Evolutionary conservation across 2,888 invertebrate species (phyloP).

Genomic region (Melinaea marsaeus): DNA sequence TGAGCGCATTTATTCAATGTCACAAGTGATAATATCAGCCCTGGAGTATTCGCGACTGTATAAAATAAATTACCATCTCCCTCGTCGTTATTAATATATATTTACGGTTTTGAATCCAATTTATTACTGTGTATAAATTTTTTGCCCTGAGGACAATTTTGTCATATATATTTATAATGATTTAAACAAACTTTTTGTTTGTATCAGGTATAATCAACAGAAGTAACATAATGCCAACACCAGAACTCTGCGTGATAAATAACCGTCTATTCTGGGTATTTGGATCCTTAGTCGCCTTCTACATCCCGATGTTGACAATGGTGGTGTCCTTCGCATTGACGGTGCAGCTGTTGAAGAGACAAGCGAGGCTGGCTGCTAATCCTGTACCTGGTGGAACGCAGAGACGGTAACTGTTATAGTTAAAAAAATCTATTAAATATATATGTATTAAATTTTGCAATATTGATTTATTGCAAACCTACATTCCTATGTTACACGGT

Average conservation of each 20-base stretch:
- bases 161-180: background rate
- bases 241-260: conserved; percentile 87
- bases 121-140: no score
- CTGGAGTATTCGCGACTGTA: no score
- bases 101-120: no score
- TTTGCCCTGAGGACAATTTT: no score
- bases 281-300: conserved; percentile 95
- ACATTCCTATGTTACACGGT: no score
- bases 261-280: conserved; percentile 92
- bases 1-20: conserved; percentile 19
- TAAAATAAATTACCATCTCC: background rate
- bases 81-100: background rate
- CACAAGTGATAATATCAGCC: background rate
- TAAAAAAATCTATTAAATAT: background rate
- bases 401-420: conserved; percentile 49
- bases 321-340: conserved; percentile 94
- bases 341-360: conserved; percentile 88
- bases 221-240: conserved; percentile 88
- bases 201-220: conserved; percentile 84
- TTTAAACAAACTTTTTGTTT: conserved; percentile 12
- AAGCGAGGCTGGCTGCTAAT: conserved; percentile 83
- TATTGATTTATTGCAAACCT: background rate
- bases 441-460: conserved; percentile 7
- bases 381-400: conserved; percentile 69
- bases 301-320: conserved; percentile 97